Percentiles rank a stretch among this genome's conserved stretches.
Evolutionary conservation across 1,140 invertebrate genomes (phyloP).

Genomic region (Vollenhovia emeryi): DNA sequence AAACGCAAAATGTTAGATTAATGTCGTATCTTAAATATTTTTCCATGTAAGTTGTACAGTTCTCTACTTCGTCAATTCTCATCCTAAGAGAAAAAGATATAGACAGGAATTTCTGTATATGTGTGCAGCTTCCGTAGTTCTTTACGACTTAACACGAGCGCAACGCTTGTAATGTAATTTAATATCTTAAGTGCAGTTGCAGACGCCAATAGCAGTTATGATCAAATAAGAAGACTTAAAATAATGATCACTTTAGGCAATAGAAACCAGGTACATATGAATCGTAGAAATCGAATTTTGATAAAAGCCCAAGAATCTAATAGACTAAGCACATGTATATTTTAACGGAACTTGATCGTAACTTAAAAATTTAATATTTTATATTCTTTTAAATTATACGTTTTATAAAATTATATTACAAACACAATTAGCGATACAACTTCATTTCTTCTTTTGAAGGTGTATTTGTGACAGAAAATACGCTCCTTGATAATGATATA

Average conservation of each 20-base stretch:
- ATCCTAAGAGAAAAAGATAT: neutral
- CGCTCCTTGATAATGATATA: neutral
- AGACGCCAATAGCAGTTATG: neutral
- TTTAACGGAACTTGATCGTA: neutral
- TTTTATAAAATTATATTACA: neutral
- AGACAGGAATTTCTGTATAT: neutral
- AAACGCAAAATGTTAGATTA: neutral
- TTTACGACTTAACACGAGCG: constrained; percentile 8
- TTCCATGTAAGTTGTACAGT: neutral
- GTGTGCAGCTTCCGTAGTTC: neutral
- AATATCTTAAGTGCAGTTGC: constrained; percentile 39
- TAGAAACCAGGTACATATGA: neutral
- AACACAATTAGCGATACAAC: neutral
- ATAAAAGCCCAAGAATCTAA: neutral
- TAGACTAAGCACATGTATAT: neutral
- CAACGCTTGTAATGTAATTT: constrained; percentile 1
- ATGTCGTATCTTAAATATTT: neutral
- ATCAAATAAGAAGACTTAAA: neutral
- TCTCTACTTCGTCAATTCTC: neutral
- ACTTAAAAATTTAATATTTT: neutral
- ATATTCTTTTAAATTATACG: neutral
- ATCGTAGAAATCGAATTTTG: neutral
- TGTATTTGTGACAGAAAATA: neutral
- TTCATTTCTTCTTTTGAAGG: neutral
- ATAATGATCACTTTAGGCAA: neutral